These are phyloP conservation scores for Sebastes cheni DNA, from an alignment of 2,797 vertebrate genomes.

Conservation along the genomic window DNA sequence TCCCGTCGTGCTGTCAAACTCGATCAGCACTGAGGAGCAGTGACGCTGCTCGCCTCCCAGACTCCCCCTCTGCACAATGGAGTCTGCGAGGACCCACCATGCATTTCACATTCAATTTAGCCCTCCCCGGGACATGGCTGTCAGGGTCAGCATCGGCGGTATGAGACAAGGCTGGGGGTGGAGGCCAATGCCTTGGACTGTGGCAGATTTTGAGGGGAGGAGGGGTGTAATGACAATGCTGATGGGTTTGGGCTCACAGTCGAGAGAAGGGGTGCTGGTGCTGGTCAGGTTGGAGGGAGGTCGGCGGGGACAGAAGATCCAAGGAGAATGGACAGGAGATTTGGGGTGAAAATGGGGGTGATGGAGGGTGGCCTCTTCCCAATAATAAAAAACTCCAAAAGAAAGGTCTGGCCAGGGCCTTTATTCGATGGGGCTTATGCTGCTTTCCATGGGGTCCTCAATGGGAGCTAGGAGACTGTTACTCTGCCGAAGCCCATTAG, in stretches of 20 bases:
- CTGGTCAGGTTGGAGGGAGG: slow-evolving; percentile 68
- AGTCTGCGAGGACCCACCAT: slow-evolving; percentile 90
- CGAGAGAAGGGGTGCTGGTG: slow-evolving; percentile 64
- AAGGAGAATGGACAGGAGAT: slow-evolving; percentile 79
- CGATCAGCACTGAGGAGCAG: slow-evolving; percentile 91
- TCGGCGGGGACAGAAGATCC: slow-evolving; percentile 66
- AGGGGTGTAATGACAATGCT: slow-evolving; percentile 68
- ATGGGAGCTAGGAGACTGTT: slow-evolving; percentile 77
- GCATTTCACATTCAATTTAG: slow-evolving; percentile 99
- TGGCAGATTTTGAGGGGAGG: slow-evolving; percentile 67
- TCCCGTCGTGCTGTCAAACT: slow-evolving; percentile 98
- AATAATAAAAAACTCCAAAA: slow-evolving; percentile 79
- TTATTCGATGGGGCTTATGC: slow-evolving; percentile 81
- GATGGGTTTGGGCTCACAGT: slow-evolving; percentile 64
- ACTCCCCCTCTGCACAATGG: slow-evolving; percentile 89
- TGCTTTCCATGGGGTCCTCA: slow-evolving; percentile 82
- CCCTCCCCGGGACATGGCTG: slow-evolving; percentile 86
- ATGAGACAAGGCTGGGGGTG: slow-evolving; percentile 74
- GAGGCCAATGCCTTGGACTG: slow-evolving; percentile 73
- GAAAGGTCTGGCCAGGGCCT: slow-evolving; percentile 79
- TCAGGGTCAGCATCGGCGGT: slow-evolving; percentile 78
- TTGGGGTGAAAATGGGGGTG: slow-evolving; percentile 77
- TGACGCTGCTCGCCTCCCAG: slow-evolving; percentile 84
- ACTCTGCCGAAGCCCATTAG: slow-evolving; percentile 90
- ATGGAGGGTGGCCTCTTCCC: slow-evolving; percentile 79